These are phyloP conservation scores for Solen grandis DNA, from an alignment of 1,140 invertebrate species.

Conservation along the genomic window DNA sequence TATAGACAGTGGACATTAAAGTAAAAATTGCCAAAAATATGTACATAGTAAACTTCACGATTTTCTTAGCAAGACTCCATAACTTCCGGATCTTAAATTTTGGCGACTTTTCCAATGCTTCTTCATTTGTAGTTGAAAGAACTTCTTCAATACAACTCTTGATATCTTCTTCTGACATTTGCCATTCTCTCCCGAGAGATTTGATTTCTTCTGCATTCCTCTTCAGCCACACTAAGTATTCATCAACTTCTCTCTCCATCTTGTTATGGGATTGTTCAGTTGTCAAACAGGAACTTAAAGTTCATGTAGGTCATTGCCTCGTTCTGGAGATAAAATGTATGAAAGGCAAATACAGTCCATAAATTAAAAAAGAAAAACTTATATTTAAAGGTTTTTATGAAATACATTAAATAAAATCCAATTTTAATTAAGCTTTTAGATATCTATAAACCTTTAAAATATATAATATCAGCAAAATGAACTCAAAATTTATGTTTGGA, in stretches of 20 bases:
- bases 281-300: neutral
- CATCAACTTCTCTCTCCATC: constrained; percentile 46
- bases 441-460: no score
- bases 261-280: constrained; percentile 3
- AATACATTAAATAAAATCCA: no score
- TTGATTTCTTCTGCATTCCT: constrained; percentile 60
- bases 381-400: constrained; percentile 7
- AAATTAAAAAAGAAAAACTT: constrained; percentile 8
- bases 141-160: constrained; percentile 59
- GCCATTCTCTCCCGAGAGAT: constrained; percentile 57
- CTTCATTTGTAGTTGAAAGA: constrained; percentile 1
- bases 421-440: no score
- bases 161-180: constrained; percentile 62
- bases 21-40: neutral
- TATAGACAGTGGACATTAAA: neutral
- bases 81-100: constrained; percentile 40
- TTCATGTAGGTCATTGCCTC: constrained; percentile 25
- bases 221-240: constrained; percentile 57
- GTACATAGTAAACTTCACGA: constrained; percentile 4
- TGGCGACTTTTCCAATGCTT: constrained; percentile 32
- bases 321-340: neutral
- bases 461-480: no score
- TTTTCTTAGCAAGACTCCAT: constrained; percentile 29
- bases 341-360: constrained; percentile 20
- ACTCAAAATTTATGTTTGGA: constrained; percentile 9